Evolutionary conservation across 2,797 vertebrate genomes (phyloP).

Genomic region (Liparis tanakae): DNA sequence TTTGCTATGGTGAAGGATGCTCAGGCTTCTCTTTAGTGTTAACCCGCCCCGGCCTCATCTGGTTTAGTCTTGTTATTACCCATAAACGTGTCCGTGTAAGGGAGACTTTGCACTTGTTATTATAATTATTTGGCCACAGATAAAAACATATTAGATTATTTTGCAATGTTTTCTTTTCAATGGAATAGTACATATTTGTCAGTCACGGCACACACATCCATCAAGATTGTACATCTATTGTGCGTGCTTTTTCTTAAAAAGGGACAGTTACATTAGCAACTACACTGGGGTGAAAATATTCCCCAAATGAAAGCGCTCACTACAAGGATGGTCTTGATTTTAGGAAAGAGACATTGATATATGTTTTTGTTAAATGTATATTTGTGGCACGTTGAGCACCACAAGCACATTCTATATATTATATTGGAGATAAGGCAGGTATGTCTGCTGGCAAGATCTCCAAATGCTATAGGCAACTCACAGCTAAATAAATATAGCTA

Average conservation of each 20-base stretch:
- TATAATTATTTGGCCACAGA: background rate
- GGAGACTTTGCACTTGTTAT: background rate
- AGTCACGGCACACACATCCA: background rate
- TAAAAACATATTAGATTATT: background rate
- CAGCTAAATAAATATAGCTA: background rate
- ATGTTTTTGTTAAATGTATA: background rate
- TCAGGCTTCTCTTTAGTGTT: background rate
- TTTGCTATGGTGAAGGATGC: slow-evolving; percentile 32
- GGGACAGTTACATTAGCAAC: background rate
- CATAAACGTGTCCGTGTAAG: background rate
- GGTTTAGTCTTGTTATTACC: background rate
- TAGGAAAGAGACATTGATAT: background rate
- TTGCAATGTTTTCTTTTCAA: background rate
- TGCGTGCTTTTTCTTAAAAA: background rate
- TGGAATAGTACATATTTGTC: background rate
- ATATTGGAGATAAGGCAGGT: background rate
- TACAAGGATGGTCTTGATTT: background rate
- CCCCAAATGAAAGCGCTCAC: background rate
- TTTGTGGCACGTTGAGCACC: background rate
- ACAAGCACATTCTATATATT: background rate
- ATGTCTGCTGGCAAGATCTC: background rate
- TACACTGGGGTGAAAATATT: background rate
- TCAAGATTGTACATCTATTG: no score
- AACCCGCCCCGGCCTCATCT: background rate
- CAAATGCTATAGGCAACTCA: background rate